These are phyloP conservation scores for Rhagologus leucostigma DNA, from an alignment of 2,113 vertebrate genomes.

Conservation along the genomic window DNA sequence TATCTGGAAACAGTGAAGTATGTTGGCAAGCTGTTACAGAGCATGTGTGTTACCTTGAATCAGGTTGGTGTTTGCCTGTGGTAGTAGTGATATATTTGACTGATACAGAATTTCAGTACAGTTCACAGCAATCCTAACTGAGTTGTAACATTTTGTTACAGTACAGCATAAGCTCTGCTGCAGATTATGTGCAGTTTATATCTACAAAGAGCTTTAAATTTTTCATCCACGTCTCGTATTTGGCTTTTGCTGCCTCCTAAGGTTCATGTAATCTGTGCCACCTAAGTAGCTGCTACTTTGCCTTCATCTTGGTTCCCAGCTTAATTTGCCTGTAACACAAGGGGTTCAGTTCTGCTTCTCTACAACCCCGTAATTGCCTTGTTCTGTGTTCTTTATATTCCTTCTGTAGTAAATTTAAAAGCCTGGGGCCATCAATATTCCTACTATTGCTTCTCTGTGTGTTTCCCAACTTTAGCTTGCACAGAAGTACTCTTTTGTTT, in stretches of 20 bases:
- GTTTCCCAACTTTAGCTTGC: not conserved
- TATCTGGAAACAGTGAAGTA: constrained; percentile 52
- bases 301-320: not conserved
- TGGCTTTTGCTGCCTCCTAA: not conserved
- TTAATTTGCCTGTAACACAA: not conserved
- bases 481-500: not conserved
- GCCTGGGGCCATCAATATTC: not conserved
- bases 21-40: constrained; percentile 64
- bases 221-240: not conserved
- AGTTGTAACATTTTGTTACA: not conserved
- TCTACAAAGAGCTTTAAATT: not conserved
- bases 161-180: not conserved
- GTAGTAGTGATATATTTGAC: not conserved
- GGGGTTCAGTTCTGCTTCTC: not conserved
- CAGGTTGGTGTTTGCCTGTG: constrained; percentile 64
- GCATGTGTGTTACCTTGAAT: constrained; percentile 29
- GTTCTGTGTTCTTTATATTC: not conserved
- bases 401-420: not conserved
- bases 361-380: not conserved
- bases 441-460: not conserved
- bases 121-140: not conserved
- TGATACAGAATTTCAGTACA: not conserved
- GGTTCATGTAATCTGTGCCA: not conserved
- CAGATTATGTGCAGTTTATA: not conserved
- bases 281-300: not conserved